Conservation (phyloP, 2,888 invertebrate genomes). For the Piscicola geometra region DNA sequence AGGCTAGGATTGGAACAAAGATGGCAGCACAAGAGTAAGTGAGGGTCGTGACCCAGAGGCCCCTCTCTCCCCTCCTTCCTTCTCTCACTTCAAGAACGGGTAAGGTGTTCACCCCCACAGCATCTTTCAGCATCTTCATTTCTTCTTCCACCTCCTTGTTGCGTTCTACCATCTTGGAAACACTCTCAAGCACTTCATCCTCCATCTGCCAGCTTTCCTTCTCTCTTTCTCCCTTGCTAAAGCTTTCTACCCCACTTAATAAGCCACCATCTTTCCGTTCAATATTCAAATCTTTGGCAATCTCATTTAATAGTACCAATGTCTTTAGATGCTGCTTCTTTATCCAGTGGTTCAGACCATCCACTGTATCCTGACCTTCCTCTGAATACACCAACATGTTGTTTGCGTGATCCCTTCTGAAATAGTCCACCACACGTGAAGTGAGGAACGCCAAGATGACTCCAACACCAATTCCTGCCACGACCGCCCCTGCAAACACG, state of each 20-base stretch:
- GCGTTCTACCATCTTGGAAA: background rate
- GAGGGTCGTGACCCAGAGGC: slow-evolving; percentile 2
- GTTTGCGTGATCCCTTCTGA: background rate
- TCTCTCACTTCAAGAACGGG: background rate
- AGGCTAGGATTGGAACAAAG: background rate
- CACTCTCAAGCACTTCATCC: background rate
- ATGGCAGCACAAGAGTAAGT: background rate
- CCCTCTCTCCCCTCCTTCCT: background rate
- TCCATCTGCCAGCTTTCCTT: background rate
- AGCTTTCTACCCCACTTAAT: too few species aligned
- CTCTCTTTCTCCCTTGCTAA: background rate
- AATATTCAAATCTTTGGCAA: background rate
- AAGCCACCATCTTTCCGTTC: background rate
- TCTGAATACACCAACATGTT: background rate
- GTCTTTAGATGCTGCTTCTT: background rate
- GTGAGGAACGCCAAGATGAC: background rate
- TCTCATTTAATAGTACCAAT: background rate
- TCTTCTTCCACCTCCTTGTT: background rate
- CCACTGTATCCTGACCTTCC: background rate
- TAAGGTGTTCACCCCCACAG: background rate
- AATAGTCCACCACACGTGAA: background rate
- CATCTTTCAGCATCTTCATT: background rate
- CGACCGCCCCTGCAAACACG: background rate
- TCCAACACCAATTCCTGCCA: background rate
- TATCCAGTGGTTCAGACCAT: background rate